A percentile compares a stretch with the other conserved stretches of the same genome.
Conservation (phyloP, 1,140 invertebrate genomes). For the Plectus sambesii region DNA sequence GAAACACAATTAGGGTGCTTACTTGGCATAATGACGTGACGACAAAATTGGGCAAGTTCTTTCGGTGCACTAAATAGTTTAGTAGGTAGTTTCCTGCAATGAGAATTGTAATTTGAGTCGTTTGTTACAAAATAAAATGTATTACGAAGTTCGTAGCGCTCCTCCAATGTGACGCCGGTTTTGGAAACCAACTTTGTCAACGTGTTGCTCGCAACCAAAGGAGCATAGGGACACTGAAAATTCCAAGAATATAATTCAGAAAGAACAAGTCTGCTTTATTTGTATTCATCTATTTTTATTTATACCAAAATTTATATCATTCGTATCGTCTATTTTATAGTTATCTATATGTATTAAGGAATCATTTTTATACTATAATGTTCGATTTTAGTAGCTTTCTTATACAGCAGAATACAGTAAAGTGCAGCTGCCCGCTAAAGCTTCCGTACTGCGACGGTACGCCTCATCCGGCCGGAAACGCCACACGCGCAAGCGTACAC, state of each 20-base stretch:
- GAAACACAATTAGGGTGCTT: constrained; percentile 55
- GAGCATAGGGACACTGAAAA: constrained; percentile 15
- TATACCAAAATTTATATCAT: no score
- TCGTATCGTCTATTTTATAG: no score
- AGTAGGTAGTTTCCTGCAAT: constrained; percentile 77
- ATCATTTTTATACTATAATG: no score
- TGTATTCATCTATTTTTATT: no score
- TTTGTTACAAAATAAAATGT: constrained; percentile 8
- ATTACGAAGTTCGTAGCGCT: constrained; percentile 19
- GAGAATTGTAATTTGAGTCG: constrained; percentile 22
- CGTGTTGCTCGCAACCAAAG: constrained; percentile 16
- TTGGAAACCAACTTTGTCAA: constrained; percentile 20
- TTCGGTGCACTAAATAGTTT: constrained; percentile 80
- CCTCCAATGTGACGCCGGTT: constrained; percentile 9
- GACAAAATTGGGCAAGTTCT: constrained; percentile 58
- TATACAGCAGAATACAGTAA: no score
- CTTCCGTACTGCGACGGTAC: no score
- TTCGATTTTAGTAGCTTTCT: no score
- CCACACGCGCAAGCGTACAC: no score
- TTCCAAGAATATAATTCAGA: neutral
- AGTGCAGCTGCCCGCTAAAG: no score
- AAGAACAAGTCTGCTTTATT: constrained; percentile 14
- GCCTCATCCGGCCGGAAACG: no score
- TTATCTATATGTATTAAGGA: no score
- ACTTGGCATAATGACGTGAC: constrained; percentile 64